Conservation (phyloP, 2,113 vertebrate species). For the Gymnarchus niloticus region DNA sequence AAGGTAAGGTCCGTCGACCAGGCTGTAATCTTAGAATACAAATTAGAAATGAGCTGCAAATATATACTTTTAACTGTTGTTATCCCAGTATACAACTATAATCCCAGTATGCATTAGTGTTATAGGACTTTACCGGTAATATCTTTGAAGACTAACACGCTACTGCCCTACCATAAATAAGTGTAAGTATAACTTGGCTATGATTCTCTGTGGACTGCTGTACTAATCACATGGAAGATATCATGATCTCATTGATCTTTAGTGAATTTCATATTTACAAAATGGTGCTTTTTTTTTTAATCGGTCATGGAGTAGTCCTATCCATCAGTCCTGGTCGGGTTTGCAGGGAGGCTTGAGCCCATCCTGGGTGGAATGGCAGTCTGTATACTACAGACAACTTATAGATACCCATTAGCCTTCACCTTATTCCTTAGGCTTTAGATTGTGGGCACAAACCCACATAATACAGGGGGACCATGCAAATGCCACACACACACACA, state of each 20-base stretch:
- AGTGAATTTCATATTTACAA: neutral
- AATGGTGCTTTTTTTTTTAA: neutral
- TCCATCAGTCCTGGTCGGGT: neutral
- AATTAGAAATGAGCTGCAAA: neutral
- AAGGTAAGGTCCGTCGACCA: neutral
- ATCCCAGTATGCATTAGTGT: neutral
- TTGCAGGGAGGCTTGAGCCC: neutral
- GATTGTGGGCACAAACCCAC: neutral
- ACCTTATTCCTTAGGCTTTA: no score
- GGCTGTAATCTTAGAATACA: neutral
- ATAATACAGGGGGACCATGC: neutral
- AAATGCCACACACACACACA: neutral
- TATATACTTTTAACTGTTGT: neutral
- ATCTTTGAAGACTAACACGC: neutral
- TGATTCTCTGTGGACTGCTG: neutral
- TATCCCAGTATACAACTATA: neutral
- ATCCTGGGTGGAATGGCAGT: neutral
- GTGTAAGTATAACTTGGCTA: neutral
- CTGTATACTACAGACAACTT: no score
- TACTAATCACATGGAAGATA: neutral
- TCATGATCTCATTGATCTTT: neutral
- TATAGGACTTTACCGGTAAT: neutral
- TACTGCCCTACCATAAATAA: neutral
- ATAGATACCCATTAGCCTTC: no score
- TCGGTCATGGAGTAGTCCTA: neutral